Evolutionary conservation across 1,140 invertebrate species (phyloP), one percentile per base, ranked within the genome.

Genomic region (Drosophila seguyi): DNA sequence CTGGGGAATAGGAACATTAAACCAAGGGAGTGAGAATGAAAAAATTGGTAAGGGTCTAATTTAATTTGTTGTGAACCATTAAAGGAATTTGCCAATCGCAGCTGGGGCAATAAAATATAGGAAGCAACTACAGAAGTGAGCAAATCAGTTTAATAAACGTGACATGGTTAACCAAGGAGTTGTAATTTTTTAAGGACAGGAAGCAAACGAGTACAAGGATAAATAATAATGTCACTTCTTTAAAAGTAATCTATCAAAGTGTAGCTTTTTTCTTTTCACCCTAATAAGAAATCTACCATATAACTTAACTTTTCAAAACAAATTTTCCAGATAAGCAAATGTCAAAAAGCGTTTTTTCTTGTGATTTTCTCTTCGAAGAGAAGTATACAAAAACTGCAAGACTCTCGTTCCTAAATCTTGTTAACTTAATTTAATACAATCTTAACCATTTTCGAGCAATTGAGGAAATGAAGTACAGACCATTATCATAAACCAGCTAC

Each of bases 391-490:
- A 11, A 50, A 31, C 27, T 48, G 0, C 10, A 5, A 18, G 10
- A 13, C 6, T 10, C 18, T 50, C n/a, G 10, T 18, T 18, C 10
- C 1, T 7, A 18, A 31, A 18, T 18, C 27, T 50, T 13, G 10
- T 31, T 13, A 50, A 29, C 44, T 39, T 39, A 55, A 45, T 44
- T 27, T 36, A 39, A 61, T 48, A 44, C 34, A 8, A 45, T 44
- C n/a, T 59, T 39, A 60, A 50, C 27, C 22, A 74, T 62, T 73
- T 74, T 36, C 29, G n/a, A 50, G 66, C 39, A 36, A 59, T 71
- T 36, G 10, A 20, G 25, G 31, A 47, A 39, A 61, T 45, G 31
- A 18, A 38, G 50, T 57, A 38, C 27, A 47, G 65, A 27, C 13
- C 55, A 71, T 56, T 20, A 77, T 48, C 71, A 66, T 72, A 56